Evolutionary conservation across 1,140 invertebrate species (phyloP).

Genomic region (Bombus fervidus): DNA sequence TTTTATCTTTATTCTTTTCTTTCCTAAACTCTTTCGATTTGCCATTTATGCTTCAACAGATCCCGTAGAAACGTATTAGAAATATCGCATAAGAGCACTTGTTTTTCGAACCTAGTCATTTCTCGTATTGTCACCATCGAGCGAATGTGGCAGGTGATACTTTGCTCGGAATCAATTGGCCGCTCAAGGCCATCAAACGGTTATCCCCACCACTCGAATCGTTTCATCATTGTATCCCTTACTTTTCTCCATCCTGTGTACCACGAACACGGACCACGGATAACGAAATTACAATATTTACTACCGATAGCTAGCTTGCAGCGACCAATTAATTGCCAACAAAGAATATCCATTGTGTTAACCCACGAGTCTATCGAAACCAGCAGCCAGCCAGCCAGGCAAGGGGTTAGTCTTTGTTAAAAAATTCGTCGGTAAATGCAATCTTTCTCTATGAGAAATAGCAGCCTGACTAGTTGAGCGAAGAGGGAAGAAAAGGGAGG

Average conservation of each 20-base stretch:
- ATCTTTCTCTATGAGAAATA: constrained; percentile 17
- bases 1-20: too few relatives aligned
- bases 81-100: background rate
- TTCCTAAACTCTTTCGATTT: too few relatives aligned
- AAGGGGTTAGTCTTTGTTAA: background rate
- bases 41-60: background rate
- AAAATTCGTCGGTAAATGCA: background rate
- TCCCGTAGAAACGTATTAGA: background rate
- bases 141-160: background rate
- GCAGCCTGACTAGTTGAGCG: background rate
- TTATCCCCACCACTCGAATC: background rate
- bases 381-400: too few relatives aligned
- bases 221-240: too few relatives aligned
- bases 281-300: background rate
- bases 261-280: background rate
- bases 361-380: background rate
- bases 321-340: background rate
- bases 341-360: background rate
- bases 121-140: background rate
- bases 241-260: background rate
- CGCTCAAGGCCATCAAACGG: constrained; percentile 3
- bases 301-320: background rate
- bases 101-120: too few relatives aligned
- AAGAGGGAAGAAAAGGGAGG: background rate
- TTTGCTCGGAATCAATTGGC: background rate